A percentile compares a stretch with the other conserved stretches of the same genome.
Conservation (phyloP, 1,140 invertebrate species). For the Spodoptera frugiperda region DNA sequence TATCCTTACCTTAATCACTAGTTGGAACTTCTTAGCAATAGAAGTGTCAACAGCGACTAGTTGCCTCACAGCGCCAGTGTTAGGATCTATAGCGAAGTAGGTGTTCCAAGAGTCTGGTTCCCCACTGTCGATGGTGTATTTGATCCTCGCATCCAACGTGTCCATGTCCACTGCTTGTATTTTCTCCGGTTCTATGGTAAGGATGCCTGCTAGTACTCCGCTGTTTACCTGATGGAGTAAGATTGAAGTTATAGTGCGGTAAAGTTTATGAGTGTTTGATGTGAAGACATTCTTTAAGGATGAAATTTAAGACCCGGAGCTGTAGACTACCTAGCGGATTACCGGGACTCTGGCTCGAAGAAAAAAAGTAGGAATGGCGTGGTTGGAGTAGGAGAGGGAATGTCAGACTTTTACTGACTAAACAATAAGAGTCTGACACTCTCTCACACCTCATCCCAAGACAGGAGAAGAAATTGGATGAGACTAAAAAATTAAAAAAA, state of each 20-base stretch:
- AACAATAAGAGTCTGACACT: too few relatives aligned
- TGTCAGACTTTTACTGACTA: too few relatives aligned
- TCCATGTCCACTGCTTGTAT: conserved; percentile 96
- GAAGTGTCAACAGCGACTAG: conserved; percentile 92
- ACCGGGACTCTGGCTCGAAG: too few relatives aligned
- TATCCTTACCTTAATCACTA: conserved; percentile 85
- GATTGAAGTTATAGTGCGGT: background rate
- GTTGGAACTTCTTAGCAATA: conserved; percentile 89
- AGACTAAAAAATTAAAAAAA: too few relatives aligned
- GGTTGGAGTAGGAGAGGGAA: too few relatives aligned
- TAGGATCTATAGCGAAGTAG: conserved; percentile 94
- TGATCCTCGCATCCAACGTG: conserved; percentile 92
- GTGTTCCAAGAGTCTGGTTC: conserved; percentile 91
- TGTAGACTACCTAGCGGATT: too few relatives aligned
- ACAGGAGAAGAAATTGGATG: too few relatives aligned
- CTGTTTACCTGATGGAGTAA: conserved; percentile 90
- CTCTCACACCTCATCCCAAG: too few relatives aligned
- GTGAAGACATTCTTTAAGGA: too few relatives aligned
- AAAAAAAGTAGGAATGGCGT: too few relatives aligned
- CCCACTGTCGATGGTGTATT: conserved; percentile 93
- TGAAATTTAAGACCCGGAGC: too few relatives aligned
- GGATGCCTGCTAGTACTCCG: conserved; percentile 92
- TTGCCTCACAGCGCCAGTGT: conserved; percentile 93
- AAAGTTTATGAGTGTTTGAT: background rate
- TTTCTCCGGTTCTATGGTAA: conserved; percentile 94